Conservation (phyloP, 2,888 invertebrate species). For the Synergus gifuensis region DNA sequence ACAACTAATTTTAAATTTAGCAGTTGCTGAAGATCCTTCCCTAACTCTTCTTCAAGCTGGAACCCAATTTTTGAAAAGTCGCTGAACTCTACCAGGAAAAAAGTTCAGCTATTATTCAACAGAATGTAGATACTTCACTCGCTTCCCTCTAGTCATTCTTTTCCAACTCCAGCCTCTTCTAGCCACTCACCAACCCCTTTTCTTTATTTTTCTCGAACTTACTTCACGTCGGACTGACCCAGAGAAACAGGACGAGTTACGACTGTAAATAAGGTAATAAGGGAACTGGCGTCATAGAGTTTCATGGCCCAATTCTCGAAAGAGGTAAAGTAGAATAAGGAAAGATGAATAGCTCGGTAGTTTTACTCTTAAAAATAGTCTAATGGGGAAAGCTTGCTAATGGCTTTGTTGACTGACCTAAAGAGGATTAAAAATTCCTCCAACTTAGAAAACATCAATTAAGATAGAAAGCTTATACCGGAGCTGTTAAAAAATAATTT, state of each 20-base stretch:
- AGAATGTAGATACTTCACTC: background rate
- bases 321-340: slow-evolving; percentile 4
- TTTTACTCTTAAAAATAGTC: background rate
- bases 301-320: slow-evolving; percentile 22
- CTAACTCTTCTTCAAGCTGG: background rate
- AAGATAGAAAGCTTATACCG: background rate
- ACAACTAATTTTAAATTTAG: background rate
- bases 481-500: background rate
- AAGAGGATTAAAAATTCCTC: background rate
- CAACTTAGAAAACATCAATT: background rate
- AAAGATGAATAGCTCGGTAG: slow-evolving; percentile 6
- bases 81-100: background rate
- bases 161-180: background rate
- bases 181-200: slow-evolving; percentile 11
- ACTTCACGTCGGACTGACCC: slow-evolving; percentile 4
- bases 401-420: background rate
- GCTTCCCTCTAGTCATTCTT: too few species aligned
- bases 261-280: slow-evolving; percentile 32
- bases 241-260: slow-evolving; percentile 11
- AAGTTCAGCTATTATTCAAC: slow-evolving; percentile 2
- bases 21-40: background rate
- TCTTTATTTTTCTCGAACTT: background rate
- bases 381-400: slow-evolving; percentile 10
- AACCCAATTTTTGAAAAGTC: background rate
- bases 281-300: slow-evolving; percentile 12